Conservation (phyloP, 2,797 vertebrate species). For the Myripristis jacobus region DNA sequence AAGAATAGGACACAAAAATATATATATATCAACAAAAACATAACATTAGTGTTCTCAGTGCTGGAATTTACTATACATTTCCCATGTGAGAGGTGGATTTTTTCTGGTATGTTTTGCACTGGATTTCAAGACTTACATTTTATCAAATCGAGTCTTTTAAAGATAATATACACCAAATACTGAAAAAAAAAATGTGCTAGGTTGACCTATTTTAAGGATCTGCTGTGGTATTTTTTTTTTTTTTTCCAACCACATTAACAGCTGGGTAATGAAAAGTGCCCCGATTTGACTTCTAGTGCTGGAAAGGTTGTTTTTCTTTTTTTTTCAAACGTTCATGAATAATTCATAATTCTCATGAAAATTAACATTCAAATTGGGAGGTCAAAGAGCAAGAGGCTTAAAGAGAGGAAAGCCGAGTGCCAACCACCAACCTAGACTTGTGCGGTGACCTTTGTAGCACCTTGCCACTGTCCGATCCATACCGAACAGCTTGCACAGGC, state of each 20-base stretch:
- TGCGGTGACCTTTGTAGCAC: conserved; percentile 17
- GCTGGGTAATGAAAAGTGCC: conserved; percentile 10
- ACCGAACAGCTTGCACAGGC: not conserved
- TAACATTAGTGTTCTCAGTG: conserved; percentile 62
- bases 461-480: not conserved
- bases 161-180: conserved; percentile 61
- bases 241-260: conserved; percentile 10
- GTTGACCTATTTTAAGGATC: not conserved
- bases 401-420: conserved; percentile 7
- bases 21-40: conserved; percentile 40
- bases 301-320: not conserved
- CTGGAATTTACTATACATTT: conserved; percentile 54
- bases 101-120: conserved; percentile 28
- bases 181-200: conserved; percentile 4
- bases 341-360: not conserved
- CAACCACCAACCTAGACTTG: conserved; percentile 11
- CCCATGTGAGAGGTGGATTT: conserved; percentile 42
- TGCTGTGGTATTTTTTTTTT: not conserved
- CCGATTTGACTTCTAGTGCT: conserved; percentile 5
- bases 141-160: conserved; percentile 48
- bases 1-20: conserved; percentile 30
- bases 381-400: conserved; percentile 9
- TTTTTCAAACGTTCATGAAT: conserved; percentile 13
- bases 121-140: conserved; percentile 24
- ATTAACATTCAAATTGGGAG: not conserved